Base-by-base conservation (phyloP, 2,113 vertebrate species). In the Chunga burmeisteri region DNA sequence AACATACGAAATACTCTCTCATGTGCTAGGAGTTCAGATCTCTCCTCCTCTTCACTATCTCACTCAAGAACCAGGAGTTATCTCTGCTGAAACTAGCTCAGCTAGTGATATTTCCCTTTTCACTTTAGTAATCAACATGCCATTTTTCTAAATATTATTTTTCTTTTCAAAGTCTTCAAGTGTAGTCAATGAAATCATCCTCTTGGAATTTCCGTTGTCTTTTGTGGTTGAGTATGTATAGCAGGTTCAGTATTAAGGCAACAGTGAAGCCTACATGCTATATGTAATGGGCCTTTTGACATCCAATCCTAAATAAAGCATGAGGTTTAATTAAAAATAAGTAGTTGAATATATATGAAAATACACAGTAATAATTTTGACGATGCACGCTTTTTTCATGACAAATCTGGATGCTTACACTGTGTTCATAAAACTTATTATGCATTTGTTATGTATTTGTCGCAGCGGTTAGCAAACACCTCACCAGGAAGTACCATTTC, bases 401-500 rank as follows among this genome's bases (percentile, higher is more conserved):
- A 23, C 19, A 66, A 62, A 58, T 59, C 7, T 79, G 27, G 32
- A 65, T 56, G 19, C 22, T 67, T 62, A 15, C 11, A 59, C 13
- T 67, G 11, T 65, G 11, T 83, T 90, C 9, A 22, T 78, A 62
- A 46, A 68, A 83, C 15, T 47, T 71, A 9, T 5, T 61, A 36
- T 66, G 9, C 17, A 21, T 46, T 67, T 88, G 26, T 79, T 79
- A 27, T 55, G 14, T 96, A 42, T 94, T 55, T 98, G 27, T 98
- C 96, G 7, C 98, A 99, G 99, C 98, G 98, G 34, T 86, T 98
- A 79, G 97, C 93, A 84, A 98, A 98, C 87, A 93, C 92, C 13
- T 99, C 98, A 56, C 98, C 98, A 23, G 97, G 97, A 44, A 98
- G 96, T 97, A 98, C 98, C 27, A 95, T 98, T 95, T 98, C 96